Conservation (phyloP, 2,113 vertebrate species). For the Ariopsis seemanni region DNA sequence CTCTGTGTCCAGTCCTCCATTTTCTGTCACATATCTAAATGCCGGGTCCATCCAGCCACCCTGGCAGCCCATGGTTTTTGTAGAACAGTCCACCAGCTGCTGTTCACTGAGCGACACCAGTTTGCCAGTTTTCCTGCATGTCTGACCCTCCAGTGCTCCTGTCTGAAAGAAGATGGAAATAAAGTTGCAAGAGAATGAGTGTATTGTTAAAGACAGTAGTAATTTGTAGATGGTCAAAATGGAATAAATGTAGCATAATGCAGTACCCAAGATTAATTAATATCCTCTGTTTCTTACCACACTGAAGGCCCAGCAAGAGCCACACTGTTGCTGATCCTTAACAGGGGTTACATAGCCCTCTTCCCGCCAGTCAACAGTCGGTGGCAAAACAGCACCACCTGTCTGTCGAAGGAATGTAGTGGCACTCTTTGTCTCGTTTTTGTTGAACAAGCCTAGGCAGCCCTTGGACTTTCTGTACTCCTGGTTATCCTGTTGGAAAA, state of each 20-base stretch:
- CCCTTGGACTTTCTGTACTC: conserved; percentile 66
- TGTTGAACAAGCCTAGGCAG: conserved; percentile 67
- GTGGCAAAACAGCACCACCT: conserved; percentile 52
- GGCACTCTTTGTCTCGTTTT: conserved; percentile 55
- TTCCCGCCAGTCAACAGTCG: conserved; percentile 43
- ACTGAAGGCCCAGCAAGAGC: conserved; percentile 55
- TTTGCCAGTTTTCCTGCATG: conserved; percentile 69
- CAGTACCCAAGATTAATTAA: too few relatives aligned
- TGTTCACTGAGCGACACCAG: conserved; percentile 79
- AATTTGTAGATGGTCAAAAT: too few relatives aligned
- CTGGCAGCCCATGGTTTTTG: conserved; percentile 57
- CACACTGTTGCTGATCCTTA: conserved; percentile 44
- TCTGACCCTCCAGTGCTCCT: conserved; percentile 76
- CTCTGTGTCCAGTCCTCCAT: conserved; percentile 73
- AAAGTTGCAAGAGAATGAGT: background rate
- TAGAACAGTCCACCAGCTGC: conserved; percentile 80
- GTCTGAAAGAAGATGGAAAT: conserved; percentile 60
- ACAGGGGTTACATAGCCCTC: conserved; percentile 49
- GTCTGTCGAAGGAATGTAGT: conserved; percentile 57
- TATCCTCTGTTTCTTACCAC: conserved; percentile 40
- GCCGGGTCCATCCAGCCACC: conserved; percentile 74
- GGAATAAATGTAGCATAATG: too few relatives aligned
- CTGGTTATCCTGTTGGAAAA: conserved; percentile 66
- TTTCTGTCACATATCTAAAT: conserved; percentile 69
- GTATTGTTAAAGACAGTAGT: background rate